Percentiles rank a stretch among this genome's conserved stretches.
Conservation (phyloP, 2,797 vertebrate genomes). For the Cossypha polioptera region DNA sequence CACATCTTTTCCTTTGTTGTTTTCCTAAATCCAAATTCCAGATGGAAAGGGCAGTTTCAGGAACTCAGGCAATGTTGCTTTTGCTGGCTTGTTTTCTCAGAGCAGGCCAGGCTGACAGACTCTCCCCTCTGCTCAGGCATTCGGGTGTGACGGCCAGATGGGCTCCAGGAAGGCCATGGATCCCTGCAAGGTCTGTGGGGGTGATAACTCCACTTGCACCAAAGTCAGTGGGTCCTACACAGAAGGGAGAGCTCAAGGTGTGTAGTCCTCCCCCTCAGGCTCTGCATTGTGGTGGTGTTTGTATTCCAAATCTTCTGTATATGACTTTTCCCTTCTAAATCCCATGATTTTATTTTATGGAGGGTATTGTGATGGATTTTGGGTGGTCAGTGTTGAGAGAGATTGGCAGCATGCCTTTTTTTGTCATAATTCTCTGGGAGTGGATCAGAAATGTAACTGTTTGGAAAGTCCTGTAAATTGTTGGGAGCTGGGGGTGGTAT, state of each 20-base stretch:
- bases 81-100: neutral
- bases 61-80: neutral
- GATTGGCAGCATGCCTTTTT: neutral
- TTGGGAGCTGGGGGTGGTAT: neutral
- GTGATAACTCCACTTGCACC: conserved; percentile 84
- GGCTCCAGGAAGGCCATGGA: conserved; percentile 82
- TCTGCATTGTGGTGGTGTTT: neutral
- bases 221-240: conserved; percentile 78
- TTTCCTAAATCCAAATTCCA: neutral
- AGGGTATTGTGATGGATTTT: neutral
- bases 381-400: neutral
- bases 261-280: neutral
- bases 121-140: conserved; percentile 76
- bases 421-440: neutral
- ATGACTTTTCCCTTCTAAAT: neutral
- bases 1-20: neutral
- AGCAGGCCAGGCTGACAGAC: neutral
- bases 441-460: neutral
- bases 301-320: neutral
- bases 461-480: neutral
- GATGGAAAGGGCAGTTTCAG: neutral
- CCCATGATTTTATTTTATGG: neutral
- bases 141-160: conserved; percentile 90
- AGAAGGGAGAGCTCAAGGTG: conserved; percentile 85
- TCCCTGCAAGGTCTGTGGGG: conserved; percentile 86